Evolutionary conservation across 2,113 vertebrate species (phyloP), one percentile per base, ranked within the genome.

Genomic region (Ancistrus triradiatus): DNA sequence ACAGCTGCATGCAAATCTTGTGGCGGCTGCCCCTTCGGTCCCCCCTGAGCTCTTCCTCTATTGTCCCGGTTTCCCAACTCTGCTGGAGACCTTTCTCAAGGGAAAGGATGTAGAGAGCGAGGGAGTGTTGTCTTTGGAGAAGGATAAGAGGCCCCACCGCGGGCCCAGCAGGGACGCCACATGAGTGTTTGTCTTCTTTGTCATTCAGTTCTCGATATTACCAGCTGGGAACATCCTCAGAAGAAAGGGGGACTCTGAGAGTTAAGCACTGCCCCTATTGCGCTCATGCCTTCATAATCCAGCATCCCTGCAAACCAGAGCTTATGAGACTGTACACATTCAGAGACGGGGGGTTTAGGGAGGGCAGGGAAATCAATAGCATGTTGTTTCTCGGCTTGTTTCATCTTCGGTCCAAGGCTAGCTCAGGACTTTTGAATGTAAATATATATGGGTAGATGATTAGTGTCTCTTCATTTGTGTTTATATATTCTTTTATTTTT

Each of bases 1-100:
- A 94, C 93, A 95, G 92, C 91, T 92, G 91, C 90, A 92, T 92
- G 91, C 91, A 93, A 94, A 93, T 91, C 86, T 7, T 38, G 35
- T 38, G 7, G 4, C 7, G 90, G 70, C 48, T 1, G 38, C 60
- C 53, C 56, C 46, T 59, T 48, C 53, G 44, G 19, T 18, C 4
- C 85, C 87, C 88, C 87, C 71, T 68, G 80, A 79, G 80, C 80
- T 85, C 86, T 86, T 84, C 82, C 89, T 82, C 90, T 83, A 91
- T 92, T 93, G 92, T 90, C 86, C 87, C 78, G 84, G 70, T 83
- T 84, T 42, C 42, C 88, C 85, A 82, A 80, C 88, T 80, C 90
- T 87, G 92, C 89, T 87, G 92, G 88, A 44, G 92, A 92, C 86
- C 87, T 88, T 93, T 89, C 70, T 91, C 91, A 15, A 87, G 65